A percentile compares a stretch with the other conserved stretches of the same genome.
These are phyloP conservation scores for Pristiophorus japonicus DNA, from an alignment of 2,113 vertebrate species.

Conservation along the genomic window DNA sequence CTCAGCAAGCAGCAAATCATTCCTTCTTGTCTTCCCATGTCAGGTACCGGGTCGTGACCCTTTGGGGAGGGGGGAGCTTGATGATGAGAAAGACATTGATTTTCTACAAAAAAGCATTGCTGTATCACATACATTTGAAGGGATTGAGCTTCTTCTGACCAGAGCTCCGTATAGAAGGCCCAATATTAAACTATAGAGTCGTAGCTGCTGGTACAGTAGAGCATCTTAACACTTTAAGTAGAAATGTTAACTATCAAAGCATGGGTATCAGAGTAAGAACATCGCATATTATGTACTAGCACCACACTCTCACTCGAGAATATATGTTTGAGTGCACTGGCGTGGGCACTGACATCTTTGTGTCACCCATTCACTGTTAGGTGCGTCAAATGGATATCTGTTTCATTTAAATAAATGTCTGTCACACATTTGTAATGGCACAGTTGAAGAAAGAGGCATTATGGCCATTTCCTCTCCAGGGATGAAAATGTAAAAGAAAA, in stretches of 20 bases:
- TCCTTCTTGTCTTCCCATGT: constrained; percentile 31
- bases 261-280: neutral
- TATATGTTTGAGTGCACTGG: neutral
- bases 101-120: constrained; percentile 29
- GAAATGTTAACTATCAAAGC: neutral
- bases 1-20: constrained; percentile 34
- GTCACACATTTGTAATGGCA: neutral
- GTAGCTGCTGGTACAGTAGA: neutral
- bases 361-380: neutral
- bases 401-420: constrained; percentile 17
- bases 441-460: neutral
- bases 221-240: neutral
- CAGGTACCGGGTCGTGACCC: constrained; percentile 32
- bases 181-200: neutral
- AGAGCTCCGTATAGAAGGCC: neutral
- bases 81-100: constrained; percentile 34
- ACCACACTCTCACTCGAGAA: neutral
- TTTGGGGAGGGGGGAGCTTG: neutral
- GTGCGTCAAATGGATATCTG: neutral
- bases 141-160: no score
- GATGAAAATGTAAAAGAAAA: neutral
- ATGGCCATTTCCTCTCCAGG: neutral
- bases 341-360: neutral
- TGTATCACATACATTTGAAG: neutral
- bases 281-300: neutral